A percentile compares a stretch with the other conserved stretches of the same genome.
phyloP scores from a whole-genome alignment of 2,113 vertebrate species.

The Gavia stellata region DNA sequence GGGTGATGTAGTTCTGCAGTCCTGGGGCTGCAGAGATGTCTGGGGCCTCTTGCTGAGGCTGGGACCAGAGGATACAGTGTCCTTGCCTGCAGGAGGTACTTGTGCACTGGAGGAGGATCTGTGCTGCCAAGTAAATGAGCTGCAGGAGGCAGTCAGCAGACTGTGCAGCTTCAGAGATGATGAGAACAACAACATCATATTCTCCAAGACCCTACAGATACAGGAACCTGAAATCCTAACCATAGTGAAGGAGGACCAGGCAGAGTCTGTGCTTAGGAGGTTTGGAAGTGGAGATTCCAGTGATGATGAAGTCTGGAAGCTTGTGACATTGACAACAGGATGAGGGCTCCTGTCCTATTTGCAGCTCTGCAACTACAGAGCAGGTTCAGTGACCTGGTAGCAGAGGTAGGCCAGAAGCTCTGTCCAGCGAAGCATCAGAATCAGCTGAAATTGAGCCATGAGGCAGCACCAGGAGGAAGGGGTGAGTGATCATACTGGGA shows the following conservation, averaged over 20 bases:
- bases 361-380: background rate
- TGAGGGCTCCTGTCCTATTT: background rate
- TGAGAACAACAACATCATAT: background rate
- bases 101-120: background rate
- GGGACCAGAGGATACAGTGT: background rate
- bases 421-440: background rate
- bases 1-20: background rate
- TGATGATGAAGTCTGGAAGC: background rate
- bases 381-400: background rate
- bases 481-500: background rate
- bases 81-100: background rate
- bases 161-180: background rate
- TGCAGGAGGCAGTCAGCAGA: background rate
- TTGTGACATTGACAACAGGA: background rate
- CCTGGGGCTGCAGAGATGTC: background rate
- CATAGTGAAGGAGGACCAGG: background rate
- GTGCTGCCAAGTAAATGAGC: background rate
- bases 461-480: background rate
- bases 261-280: background rate
- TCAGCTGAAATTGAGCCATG: background rate
- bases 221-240: background rate
- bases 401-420: background rate
- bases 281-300: background rate
- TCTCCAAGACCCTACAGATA: background rate
- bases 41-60: background rate